A percentile compares a stretch with the other conserved stretches of the same genome.
Conservation (phyloP, 2,797 vertebrate genomes). For the Chromis chromis region DNA sequence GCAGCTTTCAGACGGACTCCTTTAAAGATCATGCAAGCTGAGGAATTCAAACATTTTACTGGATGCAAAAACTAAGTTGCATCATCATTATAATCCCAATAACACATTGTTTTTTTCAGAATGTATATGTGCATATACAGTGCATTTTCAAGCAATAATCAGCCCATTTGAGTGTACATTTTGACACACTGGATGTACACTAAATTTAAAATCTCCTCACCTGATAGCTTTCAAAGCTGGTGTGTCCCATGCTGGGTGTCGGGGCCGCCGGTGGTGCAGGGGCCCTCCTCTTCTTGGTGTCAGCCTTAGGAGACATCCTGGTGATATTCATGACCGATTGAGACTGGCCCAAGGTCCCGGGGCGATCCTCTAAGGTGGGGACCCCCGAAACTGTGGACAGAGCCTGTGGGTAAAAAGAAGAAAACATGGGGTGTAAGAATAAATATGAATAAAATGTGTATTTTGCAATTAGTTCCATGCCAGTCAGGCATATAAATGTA, state of each 20-base stretch:
- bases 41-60: conserved; percentile 27
- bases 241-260: conserved; percentile 45
- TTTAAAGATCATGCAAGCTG: conserved; percentile 1
- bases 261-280: conserved; percentile 85
- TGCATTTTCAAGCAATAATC: not conserved
- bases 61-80: not conserved
- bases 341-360: conserved; percentile 87
- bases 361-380: conserved; percentile 80
- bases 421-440: conserved; percentile 9
- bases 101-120: not conserved
- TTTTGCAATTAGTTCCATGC: not conserved
- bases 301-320: conserved; percentile 84
- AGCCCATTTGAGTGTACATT: not conserved
- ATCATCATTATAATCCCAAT: not conserved
- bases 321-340: conserved; percentile 90
- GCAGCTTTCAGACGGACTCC: conserved; percentile 10
- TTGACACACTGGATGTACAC: not conserved
- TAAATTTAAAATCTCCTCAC: conserved; percentile 71
- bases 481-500: not conserved
- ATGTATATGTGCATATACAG: not conserved
- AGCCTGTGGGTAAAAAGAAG: conserved; percentile 78
- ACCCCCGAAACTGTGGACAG: conserved; percentile 81
- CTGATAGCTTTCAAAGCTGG: conserved; percentile 73
- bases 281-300: conserved; percentile 92
- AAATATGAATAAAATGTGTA: conserved; percentile 4